phyloP scores from a whole-genome alignment of 2,888 invertebrate genomes.

The Dichetophora obliterata region DNA sequence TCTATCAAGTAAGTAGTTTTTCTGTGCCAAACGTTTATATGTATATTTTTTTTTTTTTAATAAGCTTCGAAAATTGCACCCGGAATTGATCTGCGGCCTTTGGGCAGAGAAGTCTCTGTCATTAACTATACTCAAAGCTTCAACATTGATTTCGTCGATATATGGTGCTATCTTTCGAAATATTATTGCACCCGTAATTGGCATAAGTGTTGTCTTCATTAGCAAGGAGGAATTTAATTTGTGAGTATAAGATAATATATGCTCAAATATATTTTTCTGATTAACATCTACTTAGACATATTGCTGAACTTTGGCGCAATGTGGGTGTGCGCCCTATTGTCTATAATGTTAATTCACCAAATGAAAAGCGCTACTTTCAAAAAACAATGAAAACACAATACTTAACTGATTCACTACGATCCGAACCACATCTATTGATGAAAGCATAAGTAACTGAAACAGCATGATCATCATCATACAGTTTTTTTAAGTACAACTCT shows the following conservation, averaged over 20 bases:
- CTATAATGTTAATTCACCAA: conserved; percentile 69
- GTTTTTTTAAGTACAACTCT: not conserved
- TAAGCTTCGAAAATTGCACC: conserved; percentile 66
- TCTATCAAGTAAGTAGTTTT: conserved; percentile 64
- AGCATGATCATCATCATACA: not conserved
- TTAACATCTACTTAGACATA: conserved; percentile 58
- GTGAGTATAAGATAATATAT: conserved; percentile 56
- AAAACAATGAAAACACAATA: conserved; percentile 70
- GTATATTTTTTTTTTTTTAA: no score
- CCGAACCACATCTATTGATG: conserved; percentile 68
- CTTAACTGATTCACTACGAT: conserved; percentile 68
- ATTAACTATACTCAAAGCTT: conserved; percentile 65
- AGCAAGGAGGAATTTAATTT: conserved; percentile 69
- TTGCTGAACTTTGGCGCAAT: conserved; percentile 69
- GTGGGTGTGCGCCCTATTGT: conserved; percentile 69
- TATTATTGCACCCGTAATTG: conserved; percentile 69
- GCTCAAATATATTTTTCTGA: conserved; percentile 1
- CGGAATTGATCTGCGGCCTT: conserved; percentile 68
- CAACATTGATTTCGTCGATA: conserved; percentile 67
- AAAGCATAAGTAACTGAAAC: conserved; percentile 49
- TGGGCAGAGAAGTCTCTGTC: conserved; percentile 68
- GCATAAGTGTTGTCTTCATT: conserved; percentile 68
- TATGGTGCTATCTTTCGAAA: conserved; percentile 69
- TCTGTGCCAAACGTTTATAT: no score
- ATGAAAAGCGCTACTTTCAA: conserved; percentile 70